phyloP scores from a whole-genome alignment of 2,113 vertebrate species.

The Callionymus lyra region DNA sequence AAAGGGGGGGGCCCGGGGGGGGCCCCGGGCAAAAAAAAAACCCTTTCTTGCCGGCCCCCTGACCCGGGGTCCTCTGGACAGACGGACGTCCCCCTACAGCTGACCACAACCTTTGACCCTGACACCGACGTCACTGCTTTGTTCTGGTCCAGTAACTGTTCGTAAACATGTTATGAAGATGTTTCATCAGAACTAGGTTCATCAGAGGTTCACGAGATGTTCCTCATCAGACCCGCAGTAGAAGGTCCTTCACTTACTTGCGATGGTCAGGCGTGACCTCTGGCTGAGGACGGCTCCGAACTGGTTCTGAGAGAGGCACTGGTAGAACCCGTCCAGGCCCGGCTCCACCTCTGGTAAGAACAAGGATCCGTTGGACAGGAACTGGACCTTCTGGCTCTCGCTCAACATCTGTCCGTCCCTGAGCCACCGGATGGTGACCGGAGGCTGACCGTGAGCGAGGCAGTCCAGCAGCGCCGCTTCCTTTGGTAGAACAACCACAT shows the following conservation, averaged over 20 bases:
- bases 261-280: slow-evolving; percentile 83
- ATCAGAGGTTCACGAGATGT: slow-evolving; percentile 8
- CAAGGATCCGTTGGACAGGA: slow-evolving; percentile 82
- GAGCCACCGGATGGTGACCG: slow-evolving; percentile 82
- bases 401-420: slow-evolving; percentile 78
- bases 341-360: slow-evolving; percentile 79
- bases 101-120: slow-evolving; percentile 62
- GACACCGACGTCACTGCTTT: too few relatives aligned
- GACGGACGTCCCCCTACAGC: slow-evolving; percentile 48
- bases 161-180: slow-evolving; percentile 1
- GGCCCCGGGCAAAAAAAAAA: slow-evolving; percentile 61
- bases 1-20: slow-evolving; percentile 42
- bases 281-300: slow-evolving; percentile 91
- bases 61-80: slow-evolving; percentile 60
- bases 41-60: slow-evolving; percentile 56
- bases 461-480: slow-evolving; percentile 80
- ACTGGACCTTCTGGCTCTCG: slow-evolving; percentile 73
- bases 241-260: slow-evolving; percentile 96
- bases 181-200: too few relatives aligned
- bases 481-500: slow-evolving; percentile 70
- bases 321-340: slow-evolving; percentile 89
- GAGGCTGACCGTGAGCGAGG: slow-evolving; percentile 81
- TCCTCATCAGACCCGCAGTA: too few relatives aligned
- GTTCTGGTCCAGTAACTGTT: background rate
- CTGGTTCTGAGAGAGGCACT: slow-evolving; percentile 88